phyloP scores from a whole-genome alignment of 2,113 vertebrate species.

The Megaceryle torquata region DNA sequence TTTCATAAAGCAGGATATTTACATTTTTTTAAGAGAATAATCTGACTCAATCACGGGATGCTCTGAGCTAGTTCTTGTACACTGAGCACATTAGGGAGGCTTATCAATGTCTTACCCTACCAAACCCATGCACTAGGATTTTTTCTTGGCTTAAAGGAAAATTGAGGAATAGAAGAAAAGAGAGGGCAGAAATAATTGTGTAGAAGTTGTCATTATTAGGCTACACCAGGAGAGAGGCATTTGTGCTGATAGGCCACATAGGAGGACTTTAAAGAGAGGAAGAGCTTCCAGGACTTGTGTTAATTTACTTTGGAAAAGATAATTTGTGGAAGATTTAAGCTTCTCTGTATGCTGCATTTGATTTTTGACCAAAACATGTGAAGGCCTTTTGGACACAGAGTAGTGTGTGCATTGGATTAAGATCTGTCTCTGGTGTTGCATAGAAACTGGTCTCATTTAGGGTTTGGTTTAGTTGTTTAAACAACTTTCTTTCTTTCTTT shows the following conservation, averaged over 20 bases:
- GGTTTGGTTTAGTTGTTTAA: background rate
- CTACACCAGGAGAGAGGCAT: background rate
- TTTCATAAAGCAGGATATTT: background rate
- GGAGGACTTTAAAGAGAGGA: background rate
- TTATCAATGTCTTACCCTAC: background rate
- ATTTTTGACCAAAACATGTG: background rate
- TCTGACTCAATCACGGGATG: rapidly evolving
- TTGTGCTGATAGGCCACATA: background rate
- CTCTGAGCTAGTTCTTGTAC: background rate
- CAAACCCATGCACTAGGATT: rapidly evolving
- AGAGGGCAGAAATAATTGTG: background rate
- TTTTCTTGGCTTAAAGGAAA: background rate
- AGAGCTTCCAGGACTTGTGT: background rate
- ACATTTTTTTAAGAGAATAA: background rate
- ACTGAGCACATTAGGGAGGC: background rate
- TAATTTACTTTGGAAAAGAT: background rate
- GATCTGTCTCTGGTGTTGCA: background rate
- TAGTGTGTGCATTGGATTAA: background rate
- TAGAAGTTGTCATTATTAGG: background rate
- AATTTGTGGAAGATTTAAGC: background rate
- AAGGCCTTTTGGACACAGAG: background rate
- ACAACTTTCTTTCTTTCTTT: background rate
- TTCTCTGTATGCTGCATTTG: background rate
- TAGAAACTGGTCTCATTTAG: background rate
- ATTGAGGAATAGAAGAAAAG: background rate